These are phyloP conservation scores for Drosophila kanekoi DNA, from an alignment of 2,888 invertebrate genomes.

Conservation along the genomic window DNA sequence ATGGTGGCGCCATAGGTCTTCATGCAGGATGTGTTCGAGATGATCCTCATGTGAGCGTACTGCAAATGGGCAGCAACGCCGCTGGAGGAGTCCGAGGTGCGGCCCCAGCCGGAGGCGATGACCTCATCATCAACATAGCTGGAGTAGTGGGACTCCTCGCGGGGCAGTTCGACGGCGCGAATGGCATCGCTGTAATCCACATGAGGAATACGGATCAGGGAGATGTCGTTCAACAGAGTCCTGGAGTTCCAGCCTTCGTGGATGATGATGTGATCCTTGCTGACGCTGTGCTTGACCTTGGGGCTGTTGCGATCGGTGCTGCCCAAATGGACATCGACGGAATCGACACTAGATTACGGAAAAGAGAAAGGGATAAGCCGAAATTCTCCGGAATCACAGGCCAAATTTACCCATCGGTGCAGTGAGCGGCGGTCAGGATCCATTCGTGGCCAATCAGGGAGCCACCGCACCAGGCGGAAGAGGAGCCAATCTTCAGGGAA, in stretches of 20 bases:
- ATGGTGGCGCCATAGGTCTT: constrained; percentile 52
- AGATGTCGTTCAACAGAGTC: constrained; percentile 73
- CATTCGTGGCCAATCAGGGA: constrained; percentile 73
- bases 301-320: constrained; percentile 50
- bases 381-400: neutral
- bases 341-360: constrained; percentile 32
- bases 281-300: constrained; percentile 43
- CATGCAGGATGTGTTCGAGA: constrained; percentile 65
- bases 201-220: constrained; percentile 62
- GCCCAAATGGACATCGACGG: constrained; percentile 69
- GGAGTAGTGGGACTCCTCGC: constrained; percentile 49
- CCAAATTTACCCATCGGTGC: constrained; percentile 65
- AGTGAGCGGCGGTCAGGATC: constrained; percentile 83
- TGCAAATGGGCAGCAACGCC: constrained; percentile 57
- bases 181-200: constrained; percentile 59
- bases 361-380: neutral
- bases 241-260: constrained; percentile 64
- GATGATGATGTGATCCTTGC: constrained; percentile 49
- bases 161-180: constrained; percentile 62
- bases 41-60: constrained; percentile 62
- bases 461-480: constrained; percentile 77
- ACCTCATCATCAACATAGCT: constrained; percentile 55
- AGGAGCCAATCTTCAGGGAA: constrained; percentile 50
- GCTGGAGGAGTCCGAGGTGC: constrained; percentile 60
- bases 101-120: constrained; percentile 82